Evolutionary conservation across 2,888 invertebrate genomes (phyloP).

Genomic region (Drosophila stalkeri): DNA sequence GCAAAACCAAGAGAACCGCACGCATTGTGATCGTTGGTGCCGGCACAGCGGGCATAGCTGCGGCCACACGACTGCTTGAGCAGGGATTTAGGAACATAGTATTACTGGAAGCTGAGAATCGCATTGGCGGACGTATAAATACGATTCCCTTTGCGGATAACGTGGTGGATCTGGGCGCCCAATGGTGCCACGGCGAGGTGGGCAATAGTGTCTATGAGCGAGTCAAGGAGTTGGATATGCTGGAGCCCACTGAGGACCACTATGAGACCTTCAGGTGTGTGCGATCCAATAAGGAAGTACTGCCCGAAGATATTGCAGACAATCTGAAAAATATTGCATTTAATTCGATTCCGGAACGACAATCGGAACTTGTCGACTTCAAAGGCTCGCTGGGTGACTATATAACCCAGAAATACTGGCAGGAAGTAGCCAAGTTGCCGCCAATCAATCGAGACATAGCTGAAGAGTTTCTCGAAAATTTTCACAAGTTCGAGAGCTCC

Average conservation of each 20-base stretch:
- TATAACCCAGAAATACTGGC: constrained; percentile 76
- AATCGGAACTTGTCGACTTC: constrained; percentile 77
- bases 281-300: constrained; percentile 83
- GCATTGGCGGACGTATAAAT: constrained; percentile 88
- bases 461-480: constrained; percentile 87
- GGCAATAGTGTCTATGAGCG: constrained; percentile 87
- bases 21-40: constrained; percentile 84
- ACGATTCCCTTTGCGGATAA: constrained; percentile 86
- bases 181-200: constrained; percentile 89
- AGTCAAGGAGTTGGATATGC: constrained; percentile 81
- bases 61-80: constrained; percentile 84
- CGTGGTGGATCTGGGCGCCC: constrained; percentile 90
- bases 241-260: constrained; percentile 75
- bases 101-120: constrained; percentile 88
- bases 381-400: constrained; percentile 83
- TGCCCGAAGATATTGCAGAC: constrained; percentile 80
- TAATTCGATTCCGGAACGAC: constrained; percentile 81
- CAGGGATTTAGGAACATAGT: constrained; percentile 86
- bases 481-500: constrained; percentile 85
- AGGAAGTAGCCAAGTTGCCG: constrained; percentile 65
- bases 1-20: constrained; percentile 63
- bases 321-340: constrained; percentile 83
- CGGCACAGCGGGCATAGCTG: constrained; percentile 84
- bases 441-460: constrained; percentile 83
- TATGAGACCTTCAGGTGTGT: constrained; percentile 81